phyloP scores from a whole-genome alignment of 2,888 invertebrate species.

The Agrochola lota region DNA sequence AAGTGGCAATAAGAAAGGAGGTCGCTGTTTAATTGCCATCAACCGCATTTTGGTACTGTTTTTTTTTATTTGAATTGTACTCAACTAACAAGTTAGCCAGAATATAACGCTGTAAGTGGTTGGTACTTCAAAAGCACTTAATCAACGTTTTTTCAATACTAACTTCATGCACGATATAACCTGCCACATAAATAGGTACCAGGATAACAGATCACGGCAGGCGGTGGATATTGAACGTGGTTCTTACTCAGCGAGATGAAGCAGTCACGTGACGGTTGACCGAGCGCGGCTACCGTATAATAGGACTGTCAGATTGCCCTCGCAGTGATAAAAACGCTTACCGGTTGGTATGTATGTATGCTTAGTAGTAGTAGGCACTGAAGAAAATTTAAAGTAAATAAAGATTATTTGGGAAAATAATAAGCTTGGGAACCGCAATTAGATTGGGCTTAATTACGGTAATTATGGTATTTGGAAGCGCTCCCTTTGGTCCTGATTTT shows the following conservation, averaged over 20 bases:
- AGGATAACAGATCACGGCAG: slow-evolving; percentile 67
- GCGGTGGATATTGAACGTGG: slow-evolving; percentile 61
- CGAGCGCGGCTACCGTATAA: slow-evolving; percentile 77
- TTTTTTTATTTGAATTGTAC: neutral
- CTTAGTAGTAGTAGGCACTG: neutral
- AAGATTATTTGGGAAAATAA: slow-evolving; percentile 27
- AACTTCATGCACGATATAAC: slow-evolving; percentile 26
- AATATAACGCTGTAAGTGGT: neutral
- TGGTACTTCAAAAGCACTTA: neutral
- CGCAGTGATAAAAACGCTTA: slow-evolving; percentile 39
- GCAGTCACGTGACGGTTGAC: slow-evolving; percentile 73
- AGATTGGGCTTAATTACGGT: slow-evolving; percentile 25
- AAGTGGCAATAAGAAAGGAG: slow-evolving; percentile 25
- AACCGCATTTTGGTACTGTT: neutral
- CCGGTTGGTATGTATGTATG: slow-evolving; percentile 6
- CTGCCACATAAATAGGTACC: slow-evolving; percentile 57
- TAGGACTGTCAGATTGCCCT: slow-evolving; percentile 75
- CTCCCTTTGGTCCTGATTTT: slow-evolving; percentile 5
- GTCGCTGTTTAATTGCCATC: slow-evolving; percentile 14
- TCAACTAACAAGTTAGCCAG: slow-evolving; percentile 4
- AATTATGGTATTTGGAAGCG: slow-evolving; percentile 11
- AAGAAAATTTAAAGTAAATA: slow-evolving; percentile 13
- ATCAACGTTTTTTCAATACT: neutral
- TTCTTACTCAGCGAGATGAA: slow-evolving; percentile 54
- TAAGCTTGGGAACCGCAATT: slow-evolving; percentile 17